Evolutionary conservation across 2,888 invertebrate genomes (phyloP).

Genomic region (Apotomis betuletana): DNA sequence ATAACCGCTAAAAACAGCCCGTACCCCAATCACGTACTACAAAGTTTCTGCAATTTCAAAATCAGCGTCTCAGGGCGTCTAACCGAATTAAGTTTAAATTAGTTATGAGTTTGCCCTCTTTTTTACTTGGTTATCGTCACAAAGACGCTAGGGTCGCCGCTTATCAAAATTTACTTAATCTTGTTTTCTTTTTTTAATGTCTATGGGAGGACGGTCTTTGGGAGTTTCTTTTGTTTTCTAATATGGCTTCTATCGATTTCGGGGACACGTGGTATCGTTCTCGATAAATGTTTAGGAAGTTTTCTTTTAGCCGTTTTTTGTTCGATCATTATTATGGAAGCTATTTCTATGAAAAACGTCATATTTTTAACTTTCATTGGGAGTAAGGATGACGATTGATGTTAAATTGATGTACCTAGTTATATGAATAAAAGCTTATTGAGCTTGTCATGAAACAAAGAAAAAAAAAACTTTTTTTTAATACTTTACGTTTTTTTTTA

Average conservation of each 20-base stretch:
- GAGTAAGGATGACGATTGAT: no score
- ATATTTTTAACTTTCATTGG: no score
- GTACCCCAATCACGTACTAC: slow-evolving; percentile 33
- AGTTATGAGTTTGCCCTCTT: slow-evolving; percentile 47
- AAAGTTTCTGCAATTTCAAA: slow-evolving; percentile 42
- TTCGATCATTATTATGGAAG: no score
- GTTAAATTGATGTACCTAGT: no score
- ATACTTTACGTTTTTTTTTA: no score
- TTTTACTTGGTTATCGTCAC: slow-evolving; percentile 44
- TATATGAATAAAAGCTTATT: no score
- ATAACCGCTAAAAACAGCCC: slow-evolving; percentile 20
- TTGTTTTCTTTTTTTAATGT: slow-evolving; percentile 35
- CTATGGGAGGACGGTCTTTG: background rate
- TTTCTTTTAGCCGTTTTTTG: no score
- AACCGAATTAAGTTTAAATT: slow-evolving; percentile 53
- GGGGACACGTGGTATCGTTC: no score
- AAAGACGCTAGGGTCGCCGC: slow-evolving; percentile 37
- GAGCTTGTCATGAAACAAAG: no score
- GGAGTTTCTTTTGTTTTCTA: slow-evolving; percentile 10
- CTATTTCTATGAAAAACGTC: no score
- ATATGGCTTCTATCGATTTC: slow-evolving; percentile 8
- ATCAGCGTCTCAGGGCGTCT: slow-evolving; percentile 46
- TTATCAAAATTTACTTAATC: slow-evolving; percentile 44
- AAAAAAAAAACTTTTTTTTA: no score
- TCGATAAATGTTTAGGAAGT: no score